A percentile compares a stretch with the other conserved stretches of the same genome.
These are phyloP conservation scores for Salpingus planirostris DNA, from an alignment of 2,888 invertebrate genomes.

Conservation along the genomic window DNA sequence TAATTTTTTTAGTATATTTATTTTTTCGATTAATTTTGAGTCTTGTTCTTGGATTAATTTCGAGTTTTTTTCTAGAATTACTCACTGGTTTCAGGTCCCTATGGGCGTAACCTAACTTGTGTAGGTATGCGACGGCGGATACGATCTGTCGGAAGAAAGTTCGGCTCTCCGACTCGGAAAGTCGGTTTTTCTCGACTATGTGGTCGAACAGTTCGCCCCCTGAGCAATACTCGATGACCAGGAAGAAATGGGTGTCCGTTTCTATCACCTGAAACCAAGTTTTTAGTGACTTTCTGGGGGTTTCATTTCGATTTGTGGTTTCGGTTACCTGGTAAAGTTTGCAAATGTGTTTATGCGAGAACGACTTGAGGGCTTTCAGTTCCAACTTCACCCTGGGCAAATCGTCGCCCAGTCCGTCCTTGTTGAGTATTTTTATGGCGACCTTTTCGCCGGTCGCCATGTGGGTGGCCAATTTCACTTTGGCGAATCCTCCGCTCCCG, in stretches of 20 bases:
- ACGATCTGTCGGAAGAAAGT: slow-evolving; percentile 70
- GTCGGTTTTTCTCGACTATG: slow-evolving; percentile 64
- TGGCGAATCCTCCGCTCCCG: slow-evolving; percentile 71
- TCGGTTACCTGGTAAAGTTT: slow-evolving; percentile 58
- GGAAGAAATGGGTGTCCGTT: slow-evolving; percentile 62
- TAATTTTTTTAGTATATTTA: too few relatives aligned
- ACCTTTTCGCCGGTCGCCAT: slow-evolving; percentile 70
- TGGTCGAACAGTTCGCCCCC: slow-evolving; percentile 81
- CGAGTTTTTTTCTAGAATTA: too few relatives aligned
- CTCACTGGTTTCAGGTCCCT: slow-evolving; percentile 72
- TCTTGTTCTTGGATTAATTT: too few relatives aligned
- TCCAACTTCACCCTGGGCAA: slow-evolving; percentile 63
- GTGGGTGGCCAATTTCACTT: slow-evolving; percentile 72
- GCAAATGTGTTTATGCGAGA: slow-evolving; percentile 67
- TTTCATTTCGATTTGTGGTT: too few relatives aligned
- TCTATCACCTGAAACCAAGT: slow-evolving; percentile 50
- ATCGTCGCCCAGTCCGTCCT: slow-evolving; percentile 61
- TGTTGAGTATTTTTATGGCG: slow-evolving; percentile 77
- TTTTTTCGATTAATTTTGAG: too few relatives aligned
- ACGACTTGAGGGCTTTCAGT: slow-evolving; percentile 60
- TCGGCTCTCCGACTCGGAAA: slow-evolving; percentile 64
- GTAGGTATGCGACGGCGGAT: slow-evolving; percentile 68
- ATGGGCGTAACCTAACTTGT: slow-evolving; percentile 67
- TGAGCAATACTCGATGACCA: slow-evolving; percentile 75
- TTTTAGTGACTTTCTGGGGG: slow-evolving; percentile 4